Conservation (phyloP, 2,797 vertebrate genomes). For the Coluber constrictor region DNA sequence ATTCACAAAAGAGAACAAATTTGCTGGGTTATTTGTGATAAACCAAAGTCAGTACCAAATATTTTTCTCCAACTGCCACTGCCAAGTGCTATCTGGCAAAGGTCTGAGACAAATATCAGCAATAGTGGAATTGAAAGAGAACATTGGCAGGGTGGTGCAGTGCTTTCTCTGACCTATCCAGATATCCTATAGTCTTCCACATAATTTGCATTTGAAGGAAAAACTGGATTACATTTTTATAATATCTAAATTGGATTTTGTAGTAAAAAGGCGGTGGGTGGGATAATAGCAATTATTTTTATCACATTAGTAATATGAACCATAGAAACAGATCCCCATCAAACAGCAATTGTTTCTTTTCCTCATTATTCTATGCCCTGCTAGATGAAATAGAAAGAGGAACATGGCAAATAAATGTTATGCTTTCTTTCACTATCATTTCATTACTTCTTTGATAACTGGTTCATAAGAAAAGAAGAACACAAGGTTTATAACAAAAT, state of each 20-base stretch:
- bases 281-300: neutral
- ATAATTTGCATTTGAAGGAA: neutral
- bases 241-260: neutral
- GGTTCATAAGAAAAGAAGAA: neutral
- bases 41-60: neutral
- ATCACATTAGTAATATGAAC: neutral
- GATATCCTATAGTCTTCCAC: neutral
- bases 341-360: neutral
- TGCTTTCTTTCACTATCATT: constrained; percentile 3
- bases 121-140: neutral
- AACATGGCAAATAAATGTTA: neutral
- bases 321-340: neutral
- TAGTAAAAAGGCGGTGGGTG: neutral
- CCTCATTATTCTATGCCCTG: neutral
- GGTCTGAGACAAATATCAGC: neutral
- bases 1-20: neutral
- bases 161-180: neutral
- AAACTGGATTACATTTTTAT: neutral
- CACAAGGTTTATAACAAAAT: constrained; percentile 7
- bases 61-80: too few species aligned
- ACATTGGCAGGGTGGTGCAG: neutral
- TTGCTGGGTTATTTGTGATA: neutral
- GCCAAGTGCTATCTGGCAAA: neutral
- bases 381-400: constrained; percentile 2
- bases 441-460: constrained; percentile 1